A percentile compares a stretch with the other conserved stretches of the same genome.
phyloP scores from a whole-genome alignment of 2,113 vertebrate genomes.

The Cyanoderma ruficeps region DNA sequence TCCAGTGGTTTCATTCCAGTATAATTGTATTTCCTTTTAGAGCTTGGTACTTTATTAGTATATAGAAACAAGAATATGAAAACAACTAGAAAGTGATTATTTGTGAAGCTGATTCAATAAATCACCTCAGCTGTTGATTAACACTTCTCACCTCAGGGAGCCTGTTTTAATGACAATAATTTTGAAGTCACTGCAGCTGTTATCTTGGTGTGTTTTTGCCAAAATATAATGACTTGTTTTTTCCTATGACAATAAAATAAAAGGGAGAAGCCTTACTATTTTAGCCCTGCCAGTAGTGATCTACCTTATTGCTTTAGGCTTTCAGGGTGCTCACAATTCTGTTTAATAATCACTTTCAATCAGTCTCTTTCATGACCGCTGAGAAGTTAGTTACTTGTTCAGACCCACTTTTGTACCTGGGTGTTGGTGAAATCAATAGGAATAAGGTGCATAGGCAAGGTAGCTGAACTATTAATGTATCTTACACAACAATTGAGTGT shows the following conservation, averaged over 20 bases:
- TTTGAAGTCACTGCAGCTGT: not conserved
- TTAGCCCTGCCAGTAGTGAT: not conserved
- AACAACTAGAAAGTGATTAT: not conserved
- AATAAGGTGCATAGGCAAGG: not conserved
- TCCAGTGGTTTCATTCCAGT: conserved; percentile 7
- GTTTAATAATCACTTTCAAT: not conserved
- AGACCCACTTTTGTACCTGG: not conserved
- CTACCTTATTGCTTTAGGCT: not conserved
- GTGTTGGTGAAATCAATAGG: not conserved
- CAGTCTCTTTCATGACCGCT: not conserved
- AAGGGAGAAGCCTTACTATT: not conserved
- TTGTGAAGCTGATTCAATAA: not conserved
- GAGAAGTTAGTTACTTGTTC: not conserved
- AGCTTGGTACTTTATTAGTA: not conserved
- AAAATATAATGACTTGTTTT: not conserved
- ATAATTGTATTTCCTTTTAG: conserved; percentile 16
- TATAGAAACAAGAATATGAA: not conserved
- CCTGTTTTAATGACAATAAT: not conserved
- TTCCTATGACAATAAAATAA: not conserved
- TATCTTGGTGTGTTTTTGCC: not conserved
- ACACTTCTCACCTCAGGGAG: not conserved
- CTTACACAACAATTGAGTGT: not conserved
- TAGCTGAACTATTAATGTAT: not conserved
- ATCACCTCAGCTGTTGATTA: not conserved
- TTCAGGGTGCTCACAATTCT: not conserved